These are phyloP conservation scores for Pseudomyrmex flavicornis DNA, from an alignment of 1,140 invertebrate species.

Conservation along the genomic window DNA sequence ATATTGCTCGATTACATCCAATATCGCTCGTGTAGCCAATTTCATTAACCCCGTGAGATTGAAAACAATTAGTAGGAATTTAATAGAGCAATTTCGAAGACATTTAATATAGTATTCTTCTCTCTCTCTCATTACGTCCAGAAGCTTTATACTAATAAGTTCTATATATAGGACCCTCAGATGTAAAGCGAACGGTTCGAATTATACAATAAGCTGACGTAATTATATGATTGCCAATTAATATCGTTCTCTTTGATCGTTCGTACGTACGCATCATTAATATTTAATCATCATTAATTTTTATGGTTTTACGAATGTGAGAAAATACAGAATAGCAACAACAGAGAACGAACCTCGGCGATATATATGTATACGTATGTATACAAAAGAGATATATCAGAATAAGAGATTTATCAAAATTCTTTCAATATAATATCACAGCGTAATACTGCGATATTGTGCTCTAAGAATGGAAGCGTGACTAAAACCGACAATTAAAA, in stretches of 20 bases:
- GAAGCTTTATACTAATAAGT: too few species aligned
- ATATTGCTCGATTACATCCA: conserved; percentile 20
- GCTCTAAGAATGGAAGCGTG: background rate
- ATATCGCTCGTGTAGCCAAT: conserved; percentile 10
- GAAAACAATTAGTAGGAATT: background rate
- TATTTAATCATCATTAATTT: too few species aligned
- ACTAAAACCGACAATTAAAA: conserved; percentile 2
- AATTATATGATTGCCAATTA: too few species aligned
- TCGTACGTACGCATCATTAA: too few species aligned
- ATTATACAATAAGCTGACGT: too few species aligned
- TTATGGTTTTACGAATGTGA: too few species aligned
- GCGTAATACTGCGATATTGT: background rate
- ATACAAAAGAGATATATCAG: background rate
- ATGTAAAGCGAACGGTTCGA: too few species aligned
- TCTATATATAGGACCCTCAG: too few species aligned
- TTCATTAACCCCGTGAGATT: background rate
- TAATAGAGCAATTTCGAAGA: background rate
- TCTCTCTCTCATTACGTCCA: background rate
- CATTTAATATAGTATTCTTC: background rate
- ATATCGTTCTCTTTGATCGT: too few species aligned
- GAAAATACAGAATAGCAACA: too few species aligned
- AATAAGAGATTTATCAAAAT: conserved; percentile 8
- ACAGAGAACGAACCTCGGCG: too few species aligned
- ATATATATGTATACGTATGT: background rate
- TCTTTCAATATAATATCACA: background rate